Conservation (phyloP, 1,140 invertebrate species). For the Tetramorium simillimum region DNA sequence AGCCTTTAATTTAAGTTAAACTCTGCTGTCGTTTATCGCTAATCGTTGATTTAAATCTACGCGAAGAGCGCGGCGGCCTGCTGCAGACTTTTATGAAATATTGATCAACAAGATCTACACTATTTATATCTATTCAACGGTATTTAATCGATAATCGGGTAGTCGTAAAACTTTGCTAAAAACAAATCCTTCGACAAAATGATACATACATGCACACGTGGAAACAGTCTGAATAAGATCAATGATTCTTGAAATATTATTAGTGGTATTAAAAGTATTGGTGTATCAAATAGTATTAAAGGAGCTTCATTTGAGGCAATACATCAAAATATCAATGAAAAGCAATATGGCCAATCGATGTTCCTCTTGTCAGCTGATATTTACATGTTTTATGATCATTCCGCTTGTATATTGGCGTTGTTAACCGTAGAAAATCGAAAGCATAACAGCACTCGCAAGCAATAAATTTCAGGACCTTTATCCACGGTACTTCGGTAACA, state of each 20-base stretch:
- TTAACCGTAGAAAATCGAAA: slow-evolving; percentile 46
- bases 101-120: background rate
- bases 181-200: background rate
- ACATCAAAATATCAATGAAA: background rate
- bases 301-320: too few relatives aligned
- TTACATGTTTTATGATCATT: background rate
- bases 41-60: background rate
- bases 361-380: background rate
- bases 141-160: background rate
- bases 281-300: background rate
- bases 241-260: background rate
- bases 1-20: background rate
- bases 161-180: background rate
- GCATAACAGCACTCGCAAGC: slow-evolving; percentile 34
- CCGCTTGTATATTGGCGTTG: slow-evolving; percentile 13
- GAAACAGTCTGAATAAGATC: background rate
- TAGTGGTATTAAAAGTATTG: background rate
- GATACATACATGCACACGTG: background rate
- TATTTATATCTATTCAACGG: background rate
- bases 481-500: slow-evolving; percentile 55
- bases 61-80: background rate
- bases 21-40: background rate
- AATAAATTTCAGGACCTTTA: slow-evolving; percentile 50
- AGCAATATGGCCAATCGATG: background rate
- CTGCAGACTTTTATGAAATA: background rate